A percentile compares a stretch with the other conserved stretches of the same genome.
Evolutionary conservation across 1,140 invertebrate genomes (phyloP).

Genomic region (Calephelis nemesis): DNA sequence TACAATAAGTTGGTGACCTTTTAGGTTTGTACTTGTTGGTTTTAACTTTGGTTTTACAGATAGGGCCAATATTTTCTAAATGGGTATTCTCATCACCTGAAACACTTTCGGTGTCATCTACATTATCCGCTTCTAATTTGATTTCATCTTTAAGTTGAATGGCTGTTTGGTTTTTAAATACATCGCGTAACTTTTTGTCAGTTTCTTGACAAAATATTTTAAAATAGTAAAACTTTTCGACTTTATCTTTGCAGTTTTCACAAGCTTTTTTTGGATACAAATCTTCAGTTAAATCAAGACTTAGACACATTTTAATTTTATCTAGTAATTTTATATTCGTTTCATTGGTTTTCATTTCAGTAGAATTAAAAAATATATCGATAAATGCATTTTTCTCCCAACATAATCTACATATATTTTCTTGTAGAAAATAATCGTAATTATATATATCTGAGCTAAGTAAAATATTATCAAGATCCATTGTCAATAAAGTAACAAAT

Average conservation of each 20-base stretch:
- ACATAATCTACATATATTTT: slow-evolving; percentile 58
- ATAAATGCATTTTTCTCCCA: slow-evolving; percentile 45
- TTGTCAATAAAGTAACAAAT: not conserved
- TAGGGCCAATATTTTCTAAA: slow-evolving; percentile 16
- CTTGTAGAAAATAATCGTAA: slow-evolving; percentile 58
- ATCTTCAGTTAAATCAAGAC: slow-evolving; percentile 41
- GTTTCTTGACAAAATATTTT: slow-evolving; percentile 51
- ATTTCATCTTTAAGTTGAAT: slow-evolving; percentile 4
- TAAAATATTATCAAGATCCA: slow-evolving; percentile 29
- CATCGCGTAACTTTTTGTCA: slow-evolving; percentile 42
- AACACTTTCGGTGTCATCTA: slow-evolving; percentile 25
- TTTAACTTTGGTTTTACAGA: slow-evolving; percentile 32
- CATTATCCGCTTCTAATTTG: slow-evolving; percentile 30
- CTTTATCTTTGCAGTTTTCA: slow-evolving; percentile 39
- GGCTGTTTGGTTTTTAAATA: slow-evolving; percentile 33
- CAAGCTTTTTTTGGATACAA: slow-evolving; percentile 46
- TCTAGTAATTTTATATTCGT: slow-evolving; percentile 37
- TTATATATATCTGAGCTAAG: slow-evolving; percentile 41
- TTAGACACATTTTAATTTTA: slow-evolving; percentile 54
- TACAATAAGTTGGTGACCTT: slow-evolving; percentile 54
- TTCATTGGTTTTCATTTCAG: slow-evolving; percentile 13
- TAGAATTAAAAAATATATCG: slow-evolving; percentile 32
- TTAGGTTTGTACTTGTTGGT: slow-evolving; percentile 39
- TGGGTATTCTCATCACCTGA: slow-evolving; percentile 25
- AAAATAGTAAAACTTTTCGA: slow-evolving; percentile 53